Evolutionary conservation across 2,888 invertebrate species (phyloP).

Genomic region (Muscina levida): DNA sequence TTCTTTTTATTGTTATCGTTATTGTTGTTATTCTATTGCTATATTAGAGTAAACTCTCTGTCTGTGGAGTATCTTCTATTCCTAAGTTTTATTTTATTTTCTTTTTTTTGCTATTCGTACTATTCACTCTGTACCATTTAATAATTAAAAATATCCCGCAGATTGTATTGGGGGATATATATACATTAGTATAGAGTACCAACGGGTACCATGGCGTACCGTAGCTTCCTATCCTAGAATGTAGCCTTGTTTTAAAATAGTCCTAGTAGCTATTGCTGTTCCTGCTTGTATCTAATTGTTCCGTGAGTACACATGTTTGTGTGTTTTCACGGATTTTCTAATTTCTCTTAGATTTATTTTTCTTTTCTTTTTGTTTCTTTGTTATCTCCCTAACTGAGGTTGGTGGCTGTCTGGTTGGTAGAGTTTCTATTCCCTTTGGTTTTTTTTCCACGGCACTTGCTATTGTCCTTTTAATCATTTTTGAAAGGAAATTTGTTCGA

Average conservation of each 20-base stretch:
- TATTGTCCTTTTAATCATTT: too few species aligned
- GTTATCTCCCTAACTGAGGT: slow-evolving; percentile 25
- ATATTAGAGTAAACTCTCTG: too few species aligned
- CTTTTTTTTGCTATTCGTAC: background rate
- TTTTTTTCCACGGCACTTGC: too few species aligned
- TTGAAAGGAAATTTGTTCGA: too few species aligned
- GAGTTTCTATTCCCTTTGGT: background rate
- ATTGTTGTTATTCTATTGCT: background rate
- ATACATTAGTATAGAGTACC: background rate
- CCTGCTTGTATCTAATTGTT: too few species aligned
- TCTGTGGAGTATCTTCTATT: background rate
- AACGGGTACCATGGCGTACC: too few species aligned
- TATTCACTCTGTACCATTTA: background rate
- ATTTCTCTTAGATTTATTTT: slow-evolving; percentile 20
- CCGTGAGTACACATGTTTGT: background rate
- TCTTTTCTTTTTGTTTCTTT: background rate
- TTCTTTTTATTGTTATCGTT: background rate
- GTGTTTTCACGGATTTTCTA: background rate
- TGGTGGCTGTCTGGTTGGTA: background rate
- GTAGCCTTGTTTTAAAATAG: too few species aligned
- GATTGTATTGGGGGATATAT: background rate
- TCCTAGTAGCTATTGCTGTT: too few species aligned
- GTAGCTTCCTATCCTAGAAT: too few species aligned
- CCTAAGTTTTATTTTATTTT: background rate
- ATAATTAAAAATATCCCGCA: background rate